Percentiles rank a stretch among this genome's conserved stretches.
Conservation (phyloP, 2,888 invertebrate species). For the Dione juno region DNA sequence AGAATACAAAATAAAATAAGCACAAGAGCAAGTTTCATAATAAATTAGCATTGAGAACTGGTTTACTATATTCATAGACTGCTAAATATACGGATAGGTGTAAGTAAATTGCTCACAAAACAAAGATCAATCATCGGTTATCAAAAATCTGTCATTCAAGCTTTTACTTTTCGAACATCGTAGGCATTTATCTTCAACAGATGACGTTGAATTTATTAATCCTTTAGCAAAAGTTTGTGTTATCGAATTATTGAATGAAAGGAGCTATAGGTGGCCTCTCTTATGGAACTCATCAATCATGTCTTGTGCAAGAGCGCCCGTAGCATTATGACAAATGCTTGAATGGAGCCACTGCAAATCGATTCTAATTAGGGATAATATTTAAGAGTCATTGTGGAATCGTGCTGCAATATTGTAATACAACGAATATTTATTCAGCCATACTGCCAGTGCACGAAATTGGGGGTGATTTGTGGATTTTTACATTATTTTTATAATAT, state of each 20-base stretch:
- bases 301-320: conserved; percentile 66
- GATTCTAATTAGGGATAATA: conserved; percentile 78
- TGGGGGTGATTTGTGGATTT: conserved; percentile 41
- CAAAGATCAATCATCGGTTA: conserved; percentile 49
- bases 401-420: conserved; percentile 61
- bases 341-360: conserved; percentile 69
- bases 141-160: conserved; percentile 47
- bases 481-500: not conserved
- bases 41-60: conserved; percentile 1
- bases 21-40: not conserved
- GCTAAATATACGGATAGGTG: conserved; percentile 25
- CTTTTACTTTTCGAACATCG: conserved; percentile 47
- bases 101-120: conserved; percentile 41
- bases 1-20: conserved; percentile 9
- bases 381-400: conserved; percentile 75
- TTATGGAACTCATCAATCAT: conserved; percentile 69
- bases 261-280: conserved; percentile 53
- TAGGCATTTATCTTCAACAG: conserved; percentile 54
- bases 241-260: conserved; percentile 63
- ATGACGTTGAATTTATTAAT: conserved; percentile 66
- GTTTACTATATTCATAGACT: conserved; percentile 15
- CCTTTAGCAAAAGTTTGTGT: conserved; percentile 64
- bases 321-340: conserved; percentile 68
- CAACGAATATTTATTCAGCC: conserved; percentile 53
- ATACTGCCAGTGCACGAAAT: conserved; percentile 55